Conservation (phyloP, 2,797 vertebrate genomes). For the Pangasius djambal region DNA sequence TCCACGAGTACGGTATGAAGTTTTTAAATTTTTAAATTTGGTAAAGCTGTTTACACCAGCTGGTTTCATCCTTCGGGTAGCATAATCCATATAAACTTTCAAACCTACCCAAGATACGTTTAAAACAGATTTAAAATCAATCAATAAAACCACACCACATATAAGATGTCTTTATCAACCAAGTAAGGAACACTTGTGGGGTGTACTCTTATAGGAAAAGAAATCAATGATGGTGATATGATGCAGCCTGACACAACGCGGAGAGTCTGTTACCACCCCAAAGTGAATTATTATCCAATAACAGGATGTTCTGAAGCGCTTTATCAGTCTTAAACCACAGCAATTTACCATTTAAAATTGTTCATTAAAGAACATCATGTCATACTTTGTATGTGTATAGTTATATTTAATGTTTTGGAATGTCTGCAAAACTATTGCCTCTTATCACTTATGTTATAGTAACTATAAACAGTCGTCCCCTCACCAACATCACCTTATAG, state of each 20-base stretch:
- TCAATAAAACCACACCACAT: background rate
- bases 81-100: background rate
- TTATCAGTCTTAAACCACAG: background rate
- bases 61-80: background rate
- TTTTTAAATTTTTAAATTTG: background rate
- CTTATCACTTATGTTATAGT: too few relatives aligned
- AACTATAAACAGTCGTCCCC: too few relatives aligned
- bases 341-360: background rate
- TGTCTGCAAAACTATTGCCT: too few relatives aligned
- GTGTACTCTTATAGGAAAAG: background rate
- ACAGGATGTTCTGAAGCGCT: too few relatives aligned
- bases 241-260: too few relatives aligned
- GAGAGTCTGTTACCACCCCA: background rate
- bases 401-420: too few relatives aligned
- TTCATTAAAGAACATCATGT: background rate
- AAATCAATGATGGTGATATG: background rate
- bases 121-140: background rate
- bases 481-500: too few relatives aligned
- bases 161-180: background rate
- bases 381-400: too few relatives aligned
- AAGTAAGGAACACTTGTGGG: background rate
- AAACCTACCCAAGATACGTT: background rate
- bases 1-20: constrained; percentile 74
- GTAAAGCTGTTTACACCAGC: background rate
- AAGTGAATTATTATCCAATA: too few relatives aligned